Evolutionary conservation across 1,140 invertebrate species (phyloP).

Genomic region (Chironomus tepperi): DNA sequence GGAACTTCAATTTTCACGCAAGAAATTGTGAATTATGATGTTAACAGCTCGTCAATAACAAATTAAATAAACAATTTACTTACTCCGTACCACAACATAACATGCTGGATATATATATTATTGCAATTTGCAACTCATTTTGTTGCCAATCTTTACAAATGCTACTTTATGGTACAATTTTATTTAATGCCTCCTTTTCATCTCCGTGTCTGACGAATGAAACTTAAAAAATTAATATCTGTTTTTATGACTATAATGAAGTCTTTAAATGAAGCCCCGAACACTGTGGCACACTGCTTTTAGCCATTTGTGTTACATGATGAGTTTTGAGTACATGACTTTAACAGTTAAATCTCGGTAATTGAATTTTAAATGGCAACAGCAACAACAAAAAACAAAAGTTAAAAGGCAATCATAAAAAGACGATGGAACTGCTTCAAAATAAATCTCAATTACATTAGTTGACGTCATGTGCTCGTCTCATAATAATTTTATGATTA

Average conservation of each 20-base stretch:
- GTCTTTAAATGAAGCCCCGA: not conserved
- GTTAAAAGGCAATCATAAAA: no score
- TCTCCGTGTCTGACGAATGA: not conserved
- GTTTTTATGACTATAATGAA: slow-evolving; percentile 2
- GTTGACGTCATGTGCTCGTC: no score
- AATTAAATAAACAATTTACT: not conserved
- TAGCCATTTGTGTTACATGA: no score
- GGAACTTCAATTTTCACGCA: not conserved
- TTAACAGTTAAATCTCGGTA: no score
- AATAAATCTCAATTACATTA: no score
- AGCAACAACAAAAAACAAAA: no score
- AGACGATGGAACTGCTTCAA: no score
- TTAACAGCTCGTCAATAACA: not conserved
- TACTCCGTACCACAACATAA: no score
- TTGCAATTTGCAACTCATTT: not conserved
- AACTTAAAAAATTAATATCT: not conserved
- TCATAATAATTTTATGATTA: no score
- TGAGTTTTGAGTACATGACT: no score
- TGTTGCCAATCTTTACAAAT: not conserved
- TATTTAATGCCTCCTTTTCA: not conserved
- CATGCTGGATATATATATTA: not conserved
- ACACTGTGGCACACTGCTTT: no score
- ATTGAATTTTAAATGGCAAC: no score
- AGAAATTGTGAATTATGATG: not conserved
- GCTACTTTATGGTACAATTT: not conserved